Evolutionary conservation across 2,113 vertebrate species (phyloP).

Genomic region (Corythaixoides concolor): DNA sequence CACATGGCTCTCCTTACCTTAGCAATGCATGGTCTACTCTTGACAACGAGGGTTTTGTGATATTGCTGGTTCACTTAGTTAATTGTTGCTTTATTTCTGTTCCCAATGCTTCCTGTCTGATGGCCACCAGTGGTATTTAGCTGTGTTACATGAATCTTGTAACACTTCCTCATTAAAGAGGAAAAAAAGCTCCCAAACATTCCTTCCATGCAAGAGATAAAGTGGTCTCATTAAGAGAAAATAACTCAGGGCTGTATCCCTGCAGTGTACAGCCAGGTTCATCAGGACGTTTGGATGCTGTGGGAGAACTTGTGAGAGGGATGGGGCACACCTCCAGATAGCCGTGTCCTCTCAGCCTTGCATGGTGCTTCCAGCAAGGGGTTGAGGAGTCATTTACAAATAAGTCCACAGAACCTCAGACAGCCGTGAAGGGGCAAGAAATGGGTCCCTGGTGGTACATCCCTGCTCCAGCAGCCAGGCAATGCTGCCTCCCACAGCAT

Average conservation of each 20-base stretch:
- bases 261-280: background rate
- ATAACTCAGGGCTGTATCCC: background rate
- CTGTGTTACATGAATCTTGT: background rate
- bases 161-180: background rate
- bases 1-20: background rate
- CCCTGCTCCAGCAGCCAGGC: background rate
- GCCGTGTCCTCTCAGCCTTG: background rate
- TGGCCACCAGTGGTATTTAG: background rate
- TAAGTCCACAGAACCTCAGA: background rate
- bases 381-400: background rate
- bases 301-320: background rate
- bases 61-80: background rate
- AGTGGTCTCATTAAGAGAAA: background rate
- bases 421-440: accelerated
- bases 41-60: background rate
- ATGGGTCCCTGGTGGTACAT: background rate
- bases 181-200: background rate
- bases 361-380: background rate
- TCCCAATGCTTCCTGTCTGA: background rate
- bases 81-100: background rate
- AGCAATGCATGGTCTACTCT: background rate
- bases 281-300: background rate
- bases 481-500: background rate
- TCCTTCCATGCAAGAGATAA: background rate
- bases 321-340: background rate